Base-by-base conservation (phyloP, 2,113 vertebrate genomes). In the Triplophysa tibetana region DNA sequence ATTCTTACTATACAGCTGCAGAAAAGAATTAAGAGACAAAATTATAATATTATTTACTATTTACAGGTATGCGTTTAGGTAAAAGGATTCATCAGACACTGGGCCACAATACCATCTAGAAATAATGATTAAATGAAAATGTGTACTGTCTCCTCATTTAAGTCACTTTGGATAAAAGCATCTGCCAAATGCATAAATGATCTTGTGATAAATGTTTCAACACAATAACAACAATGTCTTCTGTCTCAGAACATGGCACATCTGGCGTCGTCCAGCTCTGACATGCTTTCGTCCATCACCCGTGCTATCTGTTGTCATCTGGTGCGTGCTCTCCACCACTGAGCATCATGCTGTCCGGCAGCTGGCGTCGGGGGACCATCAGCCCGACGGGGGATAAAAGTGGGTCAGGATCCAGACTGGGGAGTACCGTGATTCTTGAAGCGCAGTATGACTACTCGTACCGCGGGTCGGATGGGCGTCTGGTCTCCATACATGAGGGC, bases 371-470 rank as follows among this genome's bases (percentile, higher is more conserved):
- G 56, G 67, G 70, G 19, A 78, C 73, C 79, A 9, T 60, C 17
- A 83, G 66, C 11, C 85, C 19, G 43, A 76, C 56, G 14, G 79
- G 8, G 62, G 67, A 73, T 75, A 74, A 81, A 82, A 75, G 23
- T 85, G 85, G 21, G 26, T 88, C 81, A 78, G 85, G 24, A 24
- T 88, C 81, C 78, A 85, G 0, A 85, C 86, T 91, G 48, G 89
- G 87, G 0, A 88, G 89, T 6, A 88, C 88, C 0, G 90, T 93
- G 79, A 84, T 94, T 74, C 92, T 98, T 3, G 92, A 92, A 50
- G 93, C 93, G 43, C 94, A 94, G 83, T 95, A 95, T 54, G 92
- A 93, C 88, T 97, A 96, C 81, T 88, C 89, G 58, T 97, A 97
- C 70, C 89, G 91, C 0, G 91, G 90, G 0, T 85, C 92, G 54